Base-by-base conservation (phyloP, 2,888 invertebrate species). In the Orthonychiurus folsomi region DNA sequence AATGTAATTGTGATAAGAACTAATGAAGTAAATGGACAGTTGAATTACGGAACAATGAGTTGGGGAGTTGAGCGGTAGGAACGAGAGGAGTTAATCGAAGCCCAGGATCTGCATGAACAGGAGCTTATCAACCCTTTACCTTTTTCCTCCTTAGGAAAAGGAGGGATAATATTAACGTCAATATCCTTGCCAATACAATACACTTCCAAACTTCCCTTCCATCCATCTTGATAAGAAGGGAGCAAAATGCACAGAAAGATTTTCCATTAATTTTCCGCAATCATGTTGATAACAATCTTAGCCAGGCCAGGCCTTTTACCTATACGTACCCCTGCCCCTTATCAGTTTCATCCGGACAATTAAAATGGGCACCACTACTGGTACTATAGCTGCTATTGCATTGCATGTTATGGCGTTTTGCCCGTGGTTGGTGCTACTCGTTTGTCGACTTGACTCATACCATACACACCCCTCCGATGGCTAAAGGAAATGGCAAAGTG, bases 191-290 rank as follows among this genome's bases (percentile, higher is more conserved):
- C 54, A 24, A 20, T 23, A 20, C 55, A 55, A 55, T 55, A 55
- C 62, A 67, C 66, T 68, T 70, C 69, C 67, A 69, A n/a, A n/a
- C n/a, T n/a, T n/a, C n/a, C n/a, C n/a, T n/a, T n/a, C 68, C 69
- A 70, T 69, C 66, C 63, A 59, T 67, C 67, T 67, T 69, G 65
- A 64, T 47, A 37, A 54, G 23, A 24, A 25, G 15, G 21, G 48
- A 26, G 20, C 18, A 55, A 23, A 52, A 52, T 5, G 9, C 52
- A 63, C 60, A 66, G 63, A 68, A 69, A 68, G 69, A 62, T 63
- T 70, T 70, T 68, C 70, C 70, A 70, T 70, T 70, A 70, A 68
- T 69, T 69, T 70, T 69, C 70, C 66, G 69, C 69, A 70, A 70
- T 70, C 70, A 70, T 69, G 58, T 54, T 59, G 70, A 70, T 70